phyloP scores from a whole-genome alignment of 2,888 invertebrate species.

The Lordiphosa andalusiaca region DNA sequence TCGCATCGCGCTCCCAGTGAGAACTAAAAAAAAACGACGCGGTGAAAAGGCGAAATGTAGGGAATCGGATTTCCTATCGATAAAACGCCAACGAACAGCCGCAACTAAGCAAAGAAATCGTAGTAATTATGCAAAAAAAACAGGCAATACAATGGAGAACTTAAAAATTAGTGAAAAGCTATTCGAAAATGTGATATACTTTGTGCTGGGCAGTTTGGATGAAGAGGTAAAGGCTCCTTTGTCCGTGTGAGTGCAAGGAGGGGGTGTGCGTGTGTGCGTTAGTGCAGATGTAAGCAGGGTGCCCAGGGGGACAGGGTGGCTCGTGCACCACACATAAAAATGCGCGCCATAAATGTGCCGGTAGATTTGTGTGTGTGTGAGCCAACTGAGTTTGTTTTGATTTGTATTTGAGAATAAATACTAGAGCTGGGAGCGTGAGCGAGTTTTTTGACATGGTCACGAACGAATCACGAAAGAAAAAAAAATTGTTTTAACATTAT shows the following conservation, averaged over 20 bases:
- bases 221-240: constrained; percentile 83
- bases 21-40: no score
- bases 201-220: constrained; percentile 89
- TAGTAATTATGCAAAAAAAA: neutral
- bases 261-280: constrained; percentile 18
- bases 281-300: constrained; percentile 6
- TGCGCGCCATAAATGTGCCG: constrained; percentile 65
- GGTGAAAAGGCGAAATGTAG: no score
- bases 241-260: constrained; percentile 13
- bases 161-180: constrained; percentile 81
- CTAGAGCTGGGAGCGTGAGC: no score
- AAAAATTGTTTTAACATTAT: no score
- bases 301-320: constrained; percentile 40
- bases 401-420: neutral
- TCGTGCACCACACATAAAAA: constrained; percentile 20
- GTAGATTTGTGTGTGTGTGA: constrained; percentile 32
- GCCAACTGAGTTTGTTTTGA: constrained; percentile 19
- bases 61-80: no score
- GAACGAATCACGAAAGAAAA: no score
- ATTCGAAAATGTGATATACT: constrained; percentile 92
- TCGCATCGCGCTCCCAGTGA: no score
- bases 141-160: constrained; percentile 73
- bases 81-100: no score
- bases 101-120: no score
- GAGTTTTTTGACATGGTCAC: no score